Evolutionary conservation across 2,797 vertebrate species (phyloP).

Genomic region (Semaprochilodus insignis): DNA sequence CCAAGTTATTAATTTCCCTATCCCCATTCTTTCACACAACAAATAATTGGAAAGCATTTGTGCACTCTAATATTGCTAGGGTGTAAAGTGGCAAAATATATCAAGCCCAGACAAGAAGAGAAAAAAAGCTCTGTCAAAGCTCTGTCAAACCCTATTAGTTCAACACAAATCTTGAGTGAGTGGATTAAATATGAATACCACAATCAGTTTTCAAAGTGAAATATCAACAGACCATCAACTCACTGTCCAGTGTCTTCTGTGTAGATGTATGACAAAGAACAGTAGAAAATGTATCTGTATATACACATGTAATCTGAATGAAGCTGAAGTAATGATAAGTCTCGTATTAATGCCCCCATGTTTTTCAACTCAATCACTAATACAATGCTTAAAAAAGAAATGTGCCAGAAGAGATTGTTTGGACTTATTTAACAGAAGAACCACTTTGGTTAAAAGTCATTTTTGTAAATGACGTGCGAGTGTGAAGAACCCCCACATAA

Average conservation of each 20-base stretch:
- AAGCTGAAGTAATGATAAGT: neutral
- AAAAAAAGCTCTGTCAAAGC: too few species aligned
- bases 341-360: neutral
- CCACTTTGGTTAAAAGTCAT: too few species aligned
- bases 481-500: too few species aligned
- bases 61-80: neutral
- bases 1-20: neutral
- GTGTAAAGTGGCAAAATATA: neutral
- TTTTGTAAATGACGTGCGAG: too few species aligned
- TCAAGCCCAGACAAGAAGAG: neutral
- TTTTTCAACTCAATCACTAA: too few species aligned
- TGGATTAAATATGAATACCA: neutral
- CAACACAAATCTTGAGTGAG: neutral
- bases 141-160: slow-evolving; percentile 9
- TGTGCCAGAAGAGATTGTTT: too few species aligned
- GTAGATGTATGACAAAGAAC: too few species aligned
- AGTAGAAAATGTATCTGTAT: neutral
- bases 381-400: too few species aligned
- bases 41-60: neutral
- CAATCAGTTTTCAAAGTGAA: neutral
- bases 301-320: neutral
- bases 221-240: slow-evolving; percentile 13
- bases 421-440: too few species aligned
- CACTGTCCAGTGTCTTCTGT: neutral
- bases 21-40: neutral